Conservation (phyloP, 1,140 invertebrate species). For the Zaprionus ghesquierei region DNA sequence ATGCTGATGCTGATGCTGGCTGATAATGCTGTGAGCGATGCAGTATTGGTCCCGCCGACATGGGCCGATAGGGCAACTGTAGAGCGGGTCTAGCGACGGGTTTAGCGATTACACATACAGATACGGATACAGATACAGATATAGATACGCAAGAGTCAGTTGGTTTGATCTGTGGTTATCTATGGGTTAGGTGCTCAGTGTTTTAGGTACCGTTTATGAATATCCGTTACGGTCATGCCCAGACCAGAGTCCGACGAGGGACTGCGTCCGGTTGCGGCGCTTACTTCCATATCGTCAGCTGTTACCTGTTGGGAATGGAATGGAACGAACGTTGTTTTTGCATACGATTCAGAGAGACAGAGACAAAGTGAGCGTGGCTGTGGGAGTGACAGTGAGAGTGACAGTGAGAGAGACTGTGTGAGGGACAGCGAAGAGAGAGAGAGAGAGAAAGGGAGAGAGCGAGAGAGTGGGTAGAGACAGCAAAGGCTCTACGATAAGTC, state of each 20-base stretch:
- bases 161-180: slow-evolving; percentile 3
- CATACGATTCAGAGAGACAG: slow-evolving; percentile 58
- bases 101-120: slow-evolving; percentile 35
- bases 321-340: slow-evolving; percentile 63
- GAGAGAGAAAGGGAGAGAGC: slow-evolving; percentile 18
- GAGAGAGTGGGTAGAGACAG: slow-evolving; percentile 10
- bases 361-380: slow-evolving; percentile 15
- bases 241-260: slow-evolving; percentile 80
- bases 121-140: slow-evolving; percentile 24
- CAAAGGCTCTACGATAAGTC: slow-evolving; percentile 34
- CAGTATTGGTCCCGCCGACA: slow-evolving; percentile 81
- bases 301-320: slow-evolving; percentile 78
- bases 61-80: slow-evolving; percentile 80
- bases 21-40: slow-evolving; percentile 80
- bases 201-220: slow-evolving; percentile 78
- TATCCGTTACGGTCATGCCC: slow-evolving; percentile 81
- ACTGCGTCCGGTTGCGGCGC: slow-evolving; percentile 80
- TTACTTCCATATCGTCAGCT: slow-evolving; percentile 82
- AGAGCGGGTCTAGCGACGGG: slow-evolving; percentile 67
- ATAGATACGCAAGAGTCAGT: slow-evolving; percentile 46
- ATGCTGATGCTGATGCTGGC: slow-evolving; percentile 25
- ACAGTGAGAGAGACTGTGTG: slow-evolving; percentile 23
- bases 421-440: not conserved
- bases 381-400: slow-evolving; percentile 18
- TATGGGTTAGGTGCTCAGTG: slow-evolving; percentile 23